Conservation (phyloP, 2,888 invertebrate species). For the Phorcus lineatus region DNA sequence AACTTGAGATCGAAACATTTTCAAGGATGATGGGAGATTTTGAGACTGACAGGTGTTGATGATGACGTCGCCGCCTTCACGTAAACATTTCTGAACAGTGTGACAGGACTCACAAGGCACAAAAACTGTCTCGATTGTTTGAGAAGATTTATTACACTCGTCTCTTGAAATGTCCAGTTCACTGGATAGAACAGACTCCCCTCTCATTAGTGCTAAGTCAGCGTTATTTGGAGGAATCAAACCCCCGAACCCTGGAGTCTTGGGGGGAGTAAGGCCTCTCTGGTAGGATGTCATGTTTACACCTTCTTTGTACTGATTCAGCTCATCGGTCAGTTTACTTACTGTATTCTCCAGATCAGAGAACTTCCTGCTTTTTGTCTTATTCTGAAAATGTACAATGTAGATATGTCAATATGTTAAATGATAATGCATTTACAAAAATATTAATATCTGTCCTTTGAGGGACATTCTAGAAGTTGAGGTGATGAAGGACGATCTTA, state of each 20-base stretch:
- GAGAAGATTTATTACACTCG: constrained; percentile 71
- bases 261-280: constrained; percentile 29
- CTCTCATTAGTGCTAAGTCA: constrained; percentile 41
- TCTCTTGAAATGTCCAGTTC: constrained; percentile 57
- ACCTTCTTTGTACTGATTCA: background rate
- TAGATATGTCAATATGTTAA: too few species aligned
- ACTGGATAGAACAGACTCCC: background rate
- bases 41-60: constrained; percentile 69
- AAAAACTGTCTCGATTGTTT: constrained; percentile 75
- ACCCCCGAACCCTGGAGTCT: constrained; percentile 50
- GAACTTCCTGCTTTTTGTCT: constrained; percentile 57
- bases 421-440: too few species aligned
- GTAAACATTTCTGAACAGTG: constrained; percentile 70
- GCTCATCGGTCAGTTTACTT: constrained; percentile 39
- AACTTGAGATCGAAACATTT: constrained; percentile 65
- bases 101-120: constrained; percentile 74
- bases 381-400: constrained; percentile 54
- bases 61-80: constrained; percentile 65
- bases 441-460: too few species aligned
- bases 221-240: constrained; percentile 54
- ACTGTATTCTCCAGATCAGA: constrained; percentile 62
- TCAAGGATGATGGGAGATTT: constrained; percentile 70
- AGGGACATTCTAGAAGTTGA: too few species aligned
- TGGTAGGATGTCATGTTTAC: background rate
- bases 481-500: too few species aligned